phyloP scores from a whole-genome alignment of 2,888 invertebrate genomes.

The Schrankia costaestrigalis region DNA sequence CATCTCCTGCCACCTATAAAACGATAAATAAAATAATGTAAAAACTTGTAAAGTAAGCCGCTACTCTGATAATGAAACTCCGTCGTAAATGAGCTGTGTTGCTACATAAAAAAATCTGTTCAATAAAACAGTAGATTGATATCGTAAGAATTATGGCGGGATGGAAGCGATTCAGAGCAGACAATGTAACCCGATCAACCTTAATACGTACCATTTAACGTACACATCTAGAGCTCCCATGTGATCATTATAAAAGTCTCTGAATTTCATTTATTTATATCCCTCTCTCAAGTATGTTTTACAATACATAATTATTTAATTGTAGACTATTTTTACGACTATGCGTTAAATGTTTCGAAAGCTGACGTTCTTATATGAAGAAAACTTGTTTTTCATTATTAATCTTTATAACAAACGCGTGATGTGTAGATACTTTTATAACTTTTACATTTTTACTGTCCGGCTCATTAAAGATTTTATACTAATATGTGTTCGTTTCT shows the following conservation, averaged over 20 bases:
- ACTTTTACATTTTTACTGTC: slow-evolving; percentile 2
- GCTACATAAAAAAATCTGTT: slow-evolving; percentile 30
- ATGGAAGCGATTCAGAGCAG: slow-evolving; percentile 13
- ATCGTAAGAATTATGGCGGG: slow-evolving; percentile 34
- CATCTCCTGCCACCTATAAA: too few relatives aligned
- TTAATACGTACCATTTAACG: slow-evolving; percentile 29
- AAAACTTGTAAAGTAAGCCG: slow-evolving; percentile 14
- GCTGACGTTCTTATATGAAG: slow-evolving; percentile 2
- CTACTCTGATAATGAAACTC: slow-evolving; percentile 21
- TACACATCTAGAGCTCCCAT: slow-evolving; percentile 13
- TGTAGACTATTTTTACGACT: slow-evolving; percentile 5
- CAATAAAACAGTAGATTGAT: slow-evolving; percentile 39
- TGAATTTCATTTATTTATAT: slow-evolving; percentile 11
- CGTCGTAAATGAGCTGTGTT: slow-evolving; percentile 27
- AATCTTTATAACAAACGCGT: not conserved
- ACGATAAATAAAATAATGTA: slow-evolving; percentile 15
- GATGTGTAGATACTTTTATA: slow-evolving; percentile 1
- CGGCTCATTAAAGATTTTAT: not conserved
- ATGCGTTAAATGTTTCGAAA: slow-evolving; percentile 4
- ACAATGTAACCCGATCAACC: slow-evolving; percentile 26
- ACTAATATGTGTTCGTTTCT: not conserved
- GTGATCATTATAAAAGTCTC: slow-evolving; percentile 15
- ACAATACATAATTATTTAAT: slow-evolving; percentile 9
- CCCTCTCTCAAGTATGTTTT: not conserved
- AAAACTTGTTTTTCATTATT: slow-evolving; percentile 4